Evolutionary conservation across 2,113 vertebrate species (phyloP), one percentile per base, ranked within the genome.

Genomic region (Gulo gulo): DNA sequence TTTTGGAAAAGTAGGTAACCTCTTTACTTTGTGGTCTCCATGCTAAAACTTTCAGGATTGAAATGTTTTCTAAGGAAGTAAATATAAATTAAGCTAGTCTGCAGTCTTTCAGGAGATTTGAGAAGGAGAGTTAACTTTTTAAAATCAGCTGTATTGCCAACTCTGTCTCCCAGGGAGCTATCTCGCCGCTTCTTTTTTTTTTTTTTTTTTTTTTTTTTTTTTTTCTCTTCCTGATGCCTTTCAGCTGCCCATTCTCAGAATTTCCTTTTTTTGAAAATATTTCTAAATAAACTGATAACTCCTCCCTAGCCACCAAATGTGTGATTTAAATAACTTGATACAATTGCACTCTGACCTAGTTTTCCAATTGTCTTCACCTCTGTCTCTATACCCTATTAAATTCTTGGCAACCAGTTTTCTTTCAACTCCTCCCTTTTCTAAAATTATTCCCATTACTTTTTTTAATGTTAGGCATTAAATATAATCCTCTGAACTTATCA

Each of bases 21-120:
- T 83, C 94, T 94, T 93, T 91, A 42, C 76, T 94, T 95, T 87
- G 87, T 52, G 84, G 78, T 55, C 89, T 85, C 74, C 57, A 74
- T 59, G 94, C 84, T 95, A 86, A 81, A 76, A 76, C 45, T 92
- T n/a, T 52, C 57, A 93, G 84, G 79, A 86, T 61, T 97, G 85
- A 74, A 81, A 89, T 79, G 74, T n/a, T 89, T 89, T 93, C 71
- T 94, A n/a, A 31, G 55, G 73, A 34, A 36, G 78, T 85, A 73
- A 91, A 73, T 81, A 93, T 45, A 78, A 85, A 88, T 79, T 31
- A 76, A 96, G 24, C 6, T 57, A 74, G 76, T 57, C 42, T 78
- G 14, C 7, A n/a, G 63, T 80, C n/a, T 94, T 88, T 86, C 50
- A 16, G 65, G 34, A 94, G 29, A 86, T 39, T 97, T 42, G 65